phyloP scores from a whole-genome alignment of 2,888 invertebrate genomes.

The Zhengitettix transpicula region DNA sequence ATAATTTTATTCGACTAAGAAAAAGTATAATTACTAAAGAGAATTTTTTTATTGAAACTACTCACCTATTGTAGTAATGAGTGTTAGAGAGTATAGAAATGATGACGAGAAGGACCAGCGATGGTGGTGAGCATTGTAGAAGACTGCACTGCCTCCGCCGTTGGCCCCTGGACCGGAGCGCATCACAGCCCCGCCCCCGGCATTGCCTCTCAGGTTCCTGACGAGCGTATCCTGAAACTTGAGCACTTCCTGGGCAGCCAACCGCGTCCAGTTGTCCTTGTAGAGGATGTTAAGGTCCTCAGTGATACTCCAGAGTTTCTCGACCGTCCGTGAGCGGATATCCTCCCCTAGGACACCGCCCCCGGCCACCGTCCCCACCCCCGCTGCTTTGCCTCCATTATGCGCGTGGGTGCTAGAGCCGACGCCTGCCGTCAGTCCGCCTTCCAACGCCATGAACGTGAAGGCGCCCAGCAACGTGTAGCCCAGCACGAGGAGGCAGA shows the following conservation, averaged over 20 bases:
- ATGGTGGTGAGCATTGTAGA: constrained; percentile 30
- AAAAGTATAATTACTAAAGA: no score
- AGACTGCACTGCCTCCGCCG: neutral
- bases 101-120: constrained; percentile 86
- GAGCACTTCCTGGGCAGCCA: constrained; percentile 74
- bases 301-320: constrained; percentile 70
- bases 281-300: constrained; percentile 77
- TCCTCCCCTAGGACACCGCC: constrained; percentile 28
- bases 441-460: constrained; percentile 74
- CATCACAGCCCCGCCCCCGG: constrained; percentile 16
- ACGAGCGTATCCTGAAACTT: constrained; percentile 52
- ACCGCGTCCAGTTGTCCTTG: constrained; percentile 78
- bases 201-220: constrained; percentile 20
- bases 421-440: constrained; percentile 24
- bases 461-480: constrained; percentile 53
- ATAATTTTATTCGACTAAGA: no score
- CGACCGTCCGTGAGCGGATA: constrained; percentile 55
- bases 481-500: neutral
- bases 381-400: neutral
- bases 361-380: constrained; percentile 1
- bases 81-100: constrained; percentile 80
- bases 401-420: neutral
- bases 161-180: neutral
- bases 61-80: constrained; percentile 90
- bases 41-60: neutral